These are phyloP conservation scores for Rhinolophus sinicus DNA, from an alignment of 2,113 vertebrate genomes.

Conservation along the genomic window DNA sequence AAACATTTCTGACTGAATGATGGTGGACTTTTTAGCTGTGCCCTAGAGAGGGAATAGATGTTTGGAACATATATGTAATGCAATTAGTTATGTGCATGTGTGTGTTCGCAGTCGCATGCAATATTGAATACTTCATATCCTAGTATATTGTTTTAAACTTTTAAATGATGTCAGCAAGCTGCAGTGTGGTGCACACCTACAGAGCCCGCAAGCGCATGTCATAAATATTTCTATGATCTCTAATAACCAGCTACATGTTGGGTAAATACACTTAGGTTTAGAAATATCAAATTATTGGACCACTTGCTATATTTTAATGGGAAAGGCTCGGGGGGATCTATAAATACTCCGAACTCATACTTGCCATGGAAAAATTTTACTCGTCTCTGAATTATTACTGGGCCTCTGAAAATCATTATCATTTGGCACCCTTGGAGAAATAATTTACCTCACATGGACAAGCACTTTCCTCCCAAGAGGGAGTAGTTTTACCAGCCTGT, in stretches of 20 bases:
- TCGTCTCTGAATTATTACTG: constrained; percentile 75
- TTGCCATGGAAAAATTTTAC: constrained; percentile 77
- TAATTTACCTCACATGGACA: constrained; percentile 81
- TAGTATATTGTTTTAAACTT: not conserved
- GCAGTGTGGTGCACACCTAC: not conserved
- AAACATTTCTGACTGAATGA: constrained; percentile 30
- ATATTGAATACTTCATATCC: not conserved
- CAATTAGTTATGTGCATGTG: not conserved
- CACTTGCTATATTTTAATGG: constrained; percentile 76
- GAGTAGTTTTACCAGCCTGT: constrained; percentile 60
- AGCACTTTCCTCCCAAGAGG: constrained; percentile 74
- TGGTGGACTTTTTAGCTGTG: not conserved
- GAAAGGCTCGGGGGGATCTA: constrained; percentile 67
- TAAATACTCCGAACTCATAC: constrained; percentile 73
- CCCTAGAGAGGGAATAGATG: not conserved
- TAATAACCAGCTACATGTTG: constrained; percentile 57
- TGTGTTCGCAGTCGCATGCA: no score
- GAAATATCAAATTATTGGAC: constrained; percentile 72
- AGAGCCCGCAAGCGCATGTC: not conserved
- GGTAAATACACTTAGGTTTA: constrained; percentile 60
- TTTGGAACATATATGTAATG: not conserved
- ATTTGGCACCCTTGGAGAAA: constrained; percentile 77
- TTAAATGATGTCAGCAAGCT: not conserved
- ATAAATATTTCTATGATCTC: constrained; percentile 46
- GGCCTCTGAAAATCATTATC: constrained; percentile 78